Evolutionary conservation across 2,113 vertebrate genomes (phyloP), one percentile per base, ranked within the genome.

Genomic region (Aleadryas rufinucha): DNA sequence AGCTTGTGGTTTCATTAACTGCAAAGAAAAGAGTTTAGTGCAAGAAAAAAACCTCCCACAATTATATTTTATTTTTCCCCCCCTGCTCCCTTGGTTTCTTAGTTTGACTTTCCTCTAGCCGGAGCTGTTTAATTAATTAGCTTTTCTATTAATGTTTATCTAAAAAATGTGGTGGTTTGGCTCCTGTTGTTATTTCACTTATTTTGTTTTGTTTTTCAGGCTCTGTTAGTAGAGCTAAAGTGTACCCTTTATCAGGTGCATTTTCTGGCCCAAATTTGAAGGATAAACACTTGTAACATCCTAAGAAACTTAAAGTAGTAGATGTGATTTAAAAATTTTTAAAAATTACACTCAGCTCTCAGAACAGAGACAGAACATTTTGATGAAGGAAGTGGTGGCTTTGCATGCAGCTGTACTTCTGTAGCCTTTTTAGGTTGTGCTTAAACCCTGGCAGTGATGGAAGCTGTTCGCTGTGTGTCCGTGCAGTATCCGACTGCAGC

Each of bases 401-500:
- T 52, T 63, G 56, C 69, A 8, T 37, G 42, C 30, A 30, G 39
- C 60, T 8, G 2, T 60, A 4, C 19, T 93, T 80, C 39, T 52
- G 20, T 61, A 15, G 68, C 41, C 22, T 74, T 84, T 77, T 74
- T 49, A 30, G 68, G 69, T 39, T 74, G 68, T 64, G 30, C 44
- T 88, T 24, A 30, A 44, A 4, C 37, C 6, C 27, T 53, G 54
- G 24, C 42, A 63, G 31, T 3, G 63, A 2, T 64, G 78, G 47
- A 24, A 44, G 56, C 78, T 54, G 41, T 74, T 84, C 4, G 0
- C 52, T 70, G 52, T 0, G 0, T 75, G 76, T 57, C 87, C 0
- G 0, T 50, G 15, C 42, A 39, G 79, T 53, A 28, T 53, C 76
- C 0, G 0, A 20, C 57, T 26, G 23, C 3, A 0, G 26, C 87